These are phyloP conservation scores for Ciconia stormi DNA, from an alignment of 2,113 vertebrate species.

Conservation along the genomic window DNA sequence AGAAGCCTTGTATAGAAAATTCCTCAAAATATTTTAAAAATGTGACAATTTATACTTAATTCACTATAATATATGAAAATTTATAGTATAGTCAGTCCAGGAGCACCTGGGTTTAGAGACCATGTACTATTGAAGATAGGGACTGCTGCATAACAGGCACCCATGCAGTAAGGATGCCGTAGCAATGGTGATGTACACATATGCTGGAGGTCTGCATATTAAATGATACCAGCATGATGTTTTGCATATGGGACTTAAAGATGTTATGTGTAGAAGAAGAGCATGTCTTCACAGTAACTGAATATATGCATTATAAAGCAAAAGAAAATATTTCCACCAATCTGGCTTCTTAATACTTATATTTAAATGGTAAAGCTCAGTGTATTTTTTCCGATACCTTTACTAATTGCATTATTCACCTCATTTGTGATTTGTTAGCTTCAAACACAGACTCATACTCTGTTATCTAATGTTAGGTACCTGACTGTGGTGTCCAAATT, in stretches of 20 bases:
- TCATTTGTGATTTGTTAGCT: background rate
- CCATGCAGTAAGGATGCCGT: background rate
- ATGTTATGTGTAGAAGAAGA: background rate
- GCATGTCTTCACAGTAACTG: background rate
- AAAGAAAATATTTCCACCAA: background rate
- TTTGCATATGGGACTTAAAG: background rate
- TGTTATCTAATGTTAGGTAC: background rate
- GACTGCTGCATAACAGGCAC: background rate
- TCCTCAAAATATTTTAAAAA: background rate
- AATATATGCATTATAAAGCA: background rate
- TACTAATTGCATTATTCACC: background rate
- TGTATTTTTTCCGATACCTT: background rate
- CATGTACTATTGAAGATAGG: background rate
- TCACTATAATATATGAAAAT: background rate
- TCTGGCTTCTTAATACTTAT: background rate
- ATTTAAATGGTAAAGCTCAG: background rate
- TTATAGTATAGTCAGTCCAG: background rate
- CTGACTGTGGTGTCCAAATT: background rate
- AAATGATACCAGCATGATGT: background rate
- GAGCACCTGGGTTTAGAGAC: background rate
- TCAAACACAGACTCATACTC: background rate
- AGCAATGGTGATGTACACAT: background rate
- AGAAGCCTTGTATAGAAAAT: background rate
- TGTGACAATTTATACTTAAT: background rate
- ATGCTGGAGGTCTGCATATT: rapidly evolving